Percentiles rank a stretch among this genome's conserved stretches.
Conservation (phyloP, 2,888 invertebrate species). For the Apodemia zela region DNA sequence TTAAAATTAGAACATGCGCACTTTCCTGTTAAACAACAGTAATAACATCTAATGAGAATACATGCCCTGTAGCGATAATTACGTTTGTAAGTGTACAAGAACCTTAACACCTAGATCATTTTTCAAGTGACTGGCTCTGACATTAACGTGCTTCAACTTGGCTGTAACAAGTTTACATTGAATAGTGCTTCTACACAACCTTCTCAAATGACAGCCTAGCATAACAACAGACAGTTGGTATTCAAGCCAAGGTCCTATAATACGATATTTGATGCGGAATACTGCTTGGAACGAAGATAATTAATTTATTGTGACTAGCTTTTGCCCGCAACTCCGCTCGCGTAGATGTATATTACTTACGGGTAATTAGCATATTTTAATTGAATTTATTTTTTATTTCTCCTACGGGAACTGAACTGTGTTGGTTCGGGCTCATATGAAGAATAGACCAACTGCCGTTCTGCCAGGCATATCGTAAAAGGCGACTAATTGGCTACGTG, state of each 20-base stretch:
- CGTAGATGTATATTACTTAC: too few species aligned
- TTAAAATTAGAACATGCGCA: neutral
- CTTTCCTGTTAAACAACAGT: neutral
- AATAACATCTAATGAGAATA: neutral
- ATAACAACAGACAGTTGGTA: slow-evolving; percentile 74
- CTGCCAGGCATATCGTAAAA: too few species aligned
- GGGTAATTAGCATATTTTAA: too few species aligned
- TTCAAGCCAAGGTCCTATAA: slow-evolving; percentile 77
- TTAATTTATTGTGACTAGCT: slow-evolving; percentile 33
- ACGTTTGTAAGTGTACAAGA: slow-evolving; percentile 14
- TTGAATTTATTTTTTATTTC: too few species aligned
- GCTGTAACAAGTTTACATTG: slow-evolving; percentile 72
- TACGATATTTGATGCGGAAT: slow-evolving; percentile 71
- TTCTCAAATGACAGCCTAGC: slow-evolving; percentile 74
- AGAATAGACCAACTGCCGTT: too few species aligned
- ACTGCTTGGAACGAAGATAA: slow-evolving; percentile 61
- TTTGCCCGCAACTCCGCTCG: too few species aligned
- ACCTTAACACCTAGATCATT: slow-evolving; percentile 33
- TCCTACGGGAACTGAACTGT: too few species aligned
- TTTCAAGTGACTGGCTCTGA: slow-evolving; percentile 46
- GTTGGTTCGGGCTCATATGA: too few species aligned
- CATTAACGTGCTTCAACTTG: slow-evolving; percentile 41
- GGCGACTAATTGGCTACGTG: too few species aligned
- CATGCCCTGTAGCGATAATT: slow-evolving; percentile 7
- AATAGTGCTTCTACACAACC: slow-evolving; percentile 65